Evolutionary conservation across 1,140 invertebrate species (phyloP).

Genomic region (Eupeodes corollae): DNA sequence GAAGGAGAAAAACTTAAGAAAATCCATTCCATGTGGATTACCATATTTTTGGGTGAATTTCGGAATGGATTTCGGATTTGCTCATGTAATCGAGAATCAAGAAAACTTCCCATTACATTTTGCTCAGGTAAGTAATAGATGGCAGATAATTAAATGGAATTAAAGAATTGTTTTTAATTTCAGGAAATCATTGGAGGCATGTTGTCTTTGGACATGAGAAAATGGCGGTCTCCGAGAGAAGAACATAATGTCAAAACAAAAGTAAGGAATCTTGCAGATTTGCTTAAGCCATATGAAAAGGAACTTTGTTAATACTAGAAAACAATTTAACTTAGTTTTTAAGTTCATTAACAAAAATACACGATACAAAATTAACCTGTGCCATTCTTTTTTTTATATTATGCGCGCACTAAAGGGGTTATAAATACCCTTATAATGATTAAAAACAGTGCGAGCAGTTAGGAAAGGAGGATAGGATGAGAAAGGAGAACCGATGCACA

Average conservation of each 20-base stretch:
- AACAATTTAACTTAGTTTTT: too few relatives aligned
- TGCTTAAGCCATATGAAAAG: constrained; percentile 24
- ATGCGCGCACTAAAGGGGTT: too few relatives aligned
- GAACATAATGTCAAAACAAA: constrained; percentile 40
- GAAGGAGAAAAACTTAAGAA: constrained; percentile 58
- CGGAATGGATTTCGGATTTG: constrained; percentile 80
- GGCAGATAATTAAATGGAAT: constrained; percentile 6
- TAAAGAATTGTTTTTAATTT: constrained; percentile 17
- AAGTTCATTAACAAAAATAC: too few relatives aligned
- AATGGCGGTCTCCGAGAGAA: constrained; percentile 71
- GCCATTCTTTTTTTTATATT: too few relatives aligned
- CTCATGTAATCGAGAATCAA: constrained; percentile 94
- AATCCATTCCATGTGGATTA: constrained; percentile 81
- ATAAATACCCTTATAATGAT: too few relatives aligned
- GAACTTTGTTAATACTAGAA: too few relatives aligned
- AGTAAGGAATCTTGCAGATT: constrained; percentile 23
- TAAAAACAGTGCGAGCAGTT: too few relatives aligned
- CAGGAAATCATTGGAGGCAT: constrained; percentile 93
- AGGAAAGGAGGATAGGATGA: too few relatives aligned
- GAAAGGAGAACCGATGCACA: too few relatives aligned
- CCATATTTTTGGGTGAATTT: constrained; percentile 92
- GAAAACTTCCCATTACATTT: constrained; percentile 78
- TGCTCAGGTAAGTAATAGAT: constrained; percentile 56
- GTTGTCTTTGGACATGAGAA: constrained; percentile 70
- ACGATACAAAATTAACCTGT: too few relatives aligned